Percentiles rank a stretch among this genome's conserved stretches.
These are phyloP conservation scores for Thinocorus orbignyianus DNA, from an alignment of 2,113 vertebrate species.

Conservation along the genomic window DNA sequence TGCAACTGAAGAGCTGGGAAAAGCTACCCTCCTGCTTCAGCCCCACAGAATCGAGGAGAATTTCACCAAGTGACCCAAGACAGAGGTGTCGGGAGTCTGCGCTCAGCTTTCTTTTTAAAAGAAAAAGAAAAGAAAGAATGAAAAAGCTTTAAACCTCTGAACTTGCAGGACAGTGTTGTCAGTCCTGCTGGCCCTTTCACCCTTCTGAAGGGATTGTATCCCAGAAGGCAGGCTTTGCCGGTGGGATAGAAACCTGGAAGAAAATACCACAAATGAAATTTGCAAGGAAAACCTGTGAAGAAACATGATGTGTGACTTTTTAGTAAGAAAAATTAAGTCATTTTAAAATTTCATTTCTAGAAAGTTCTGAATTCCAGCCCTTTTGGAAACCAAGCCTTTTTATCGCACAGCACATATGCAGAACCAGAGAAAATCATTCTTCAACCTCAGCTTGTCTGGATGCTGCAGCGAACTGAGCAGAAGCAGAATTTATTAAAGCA, in stretches of 20 bases:
- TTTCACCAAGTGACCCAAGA: not conserved
- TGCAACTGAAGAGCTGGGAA: not conserved
- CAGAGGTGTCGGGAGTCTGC: rapidly evolving
- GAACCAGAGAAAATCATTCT: not conserved
- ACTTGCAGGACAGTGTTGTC: not conserved
- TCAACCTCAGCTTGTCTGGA: not conserved
- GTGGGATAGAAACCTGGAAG: not conserved
- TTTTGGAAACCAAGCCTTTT: not conserved
- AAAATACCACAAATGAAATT: not conserved
- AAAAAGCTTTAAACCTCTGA: not conserved
- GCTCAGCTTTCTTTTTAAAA: not conserved
- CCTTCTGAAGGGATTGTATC: not conserved
- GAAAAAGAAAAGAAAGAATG: not conserved
- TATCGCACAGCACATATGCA: not conserved
- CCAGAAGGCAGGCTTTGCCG: not conserved
- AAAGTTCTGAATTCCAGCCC: not conserved
- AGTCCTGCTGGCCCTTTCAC: not conserved
- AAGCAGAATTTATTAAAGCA: not conserved
- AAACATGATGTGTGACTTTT: not conserved
- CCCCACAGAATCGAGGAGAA: not conserved
- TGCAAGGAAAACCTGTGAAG: not conserved
- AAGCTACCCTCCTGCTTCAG: not conserved
- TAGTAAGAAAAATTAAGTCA: not conserved
- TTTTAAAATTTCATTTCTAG: not conserved
- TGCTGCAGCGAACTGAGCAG: not conserved